These are phyloP conservation scores for Heliothis peltigera DNA, from an alignment of 2,888 invertebrate species.

Conservation along the genomic window DNA sequence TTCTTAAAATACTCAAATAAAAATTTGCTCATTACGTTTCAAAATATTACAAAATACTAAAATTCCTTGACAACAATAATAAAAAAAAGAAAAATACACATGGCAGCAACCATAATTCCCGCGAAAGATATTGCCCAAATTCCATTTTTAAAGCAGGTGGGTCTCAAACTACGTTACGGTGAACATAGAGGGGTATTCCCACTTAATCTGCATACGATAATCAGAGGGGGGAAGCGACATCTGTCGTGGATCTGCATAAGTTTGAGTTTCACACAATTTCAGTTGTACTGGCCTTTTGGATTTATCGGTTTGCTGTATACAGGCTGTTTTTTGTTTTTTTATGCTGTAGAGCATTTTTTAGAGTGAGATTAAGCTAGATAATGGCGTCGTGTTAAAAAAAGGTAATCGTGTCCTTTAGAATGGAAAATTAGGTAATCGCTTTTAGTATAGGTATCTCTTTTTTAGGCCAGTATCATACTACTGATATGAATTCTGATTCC, in stretches of 20 bases:
- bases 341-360: background rate
- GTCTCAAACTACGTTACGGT: conserved; percentile 69
- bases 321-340: conserved; percentile 51
- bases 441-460: too few species aligned
- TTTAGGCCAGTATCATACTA: too few species aligned
- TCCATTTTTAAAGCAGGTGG: conserved; percentile 70
- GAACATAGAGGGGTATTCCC: conserved; percentile 73
- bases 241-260: conserved; percentile 86
- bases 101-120: conserved; percentile 3
- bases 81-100: conserved; percentile 12
- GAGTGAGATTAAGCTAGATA: too few species aligned
- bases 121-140: conserved; percentile 42
- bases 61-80: background rate
- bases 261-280: conserved; percentile 85
- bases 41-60: background rate
- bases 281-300: conserved; percentile 80
- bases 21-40: too few species aligned
- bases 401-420: too few species aligned
- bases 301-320: conserved; percentile 73
- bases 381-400: too few species aligned
- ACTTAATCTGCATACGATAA: conserved; percentile 88
- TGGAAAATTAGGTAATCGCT: too few species aligned
- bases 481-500: too few species aligned
- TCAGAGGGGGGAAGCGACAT: conserved; percentile 80
- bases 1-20: too few species aligned